Conservation (phyloP, 2,113 vertebrate genomes). For the Arvicanthis niloticus region DNA sequence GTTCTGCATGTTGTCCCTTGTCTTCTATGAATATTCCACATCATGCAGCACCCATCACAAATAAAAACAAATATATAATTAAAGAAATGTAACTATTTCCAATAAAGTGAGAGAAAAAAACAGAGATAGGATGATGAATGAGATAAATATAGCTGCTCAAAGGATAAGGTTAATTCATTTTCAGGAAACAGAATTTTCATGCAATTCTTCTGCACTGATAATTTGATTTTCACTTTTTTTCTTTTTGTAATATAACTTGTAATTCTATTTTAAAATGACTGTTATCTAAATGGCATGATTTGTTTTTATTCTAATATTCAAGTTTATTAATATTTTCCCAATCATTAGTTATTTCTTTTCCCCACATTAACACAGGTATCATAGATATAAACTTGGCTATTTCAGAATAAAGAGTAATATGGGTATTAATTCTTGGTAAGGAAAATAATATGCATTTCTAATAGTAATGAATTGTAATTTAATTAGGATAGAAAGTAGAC, state of each 20-base stretch:
- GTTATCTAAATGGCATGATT: not conserved
- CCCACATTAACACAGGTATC: no score
- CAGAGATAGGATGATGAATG: no score
- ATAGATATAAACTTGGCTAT: not conserved
- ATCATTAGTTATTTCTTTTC: not conserved
- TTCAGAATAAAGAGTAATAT: not conserved
- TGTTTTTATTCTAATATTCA: not conserved
- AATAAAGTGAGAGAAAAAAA: no score
- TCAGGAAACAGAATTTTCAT: no score
- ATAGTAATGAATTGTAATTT: not conserved
- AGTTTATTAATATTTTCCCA: not conserved
- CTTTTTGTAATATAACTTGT: not conserved
- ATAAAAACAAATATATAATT: no score
- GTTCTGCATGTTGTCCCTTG: no score
- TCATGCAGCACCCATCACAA: no score
- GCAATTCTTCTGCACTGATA: no score
- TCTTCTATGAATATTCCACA: no score
- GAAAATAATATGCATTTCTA: not conserved
- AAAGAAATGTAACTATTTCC: no score
- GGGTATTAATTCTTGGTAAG: accelerated
- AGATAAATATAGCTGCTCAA: no score
- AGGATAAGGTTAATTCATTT: no score
- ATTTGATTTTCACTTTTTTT: not conserved
- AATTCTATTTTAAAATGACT: not conserved
- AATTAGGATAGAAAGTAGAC: not conserved